These are phyloP conservation scores for Rhynchopsitta pachyrhyncha DNA, from an alignment of 2,113 vertebrate species.

Conservation along the genomic window DNA sequence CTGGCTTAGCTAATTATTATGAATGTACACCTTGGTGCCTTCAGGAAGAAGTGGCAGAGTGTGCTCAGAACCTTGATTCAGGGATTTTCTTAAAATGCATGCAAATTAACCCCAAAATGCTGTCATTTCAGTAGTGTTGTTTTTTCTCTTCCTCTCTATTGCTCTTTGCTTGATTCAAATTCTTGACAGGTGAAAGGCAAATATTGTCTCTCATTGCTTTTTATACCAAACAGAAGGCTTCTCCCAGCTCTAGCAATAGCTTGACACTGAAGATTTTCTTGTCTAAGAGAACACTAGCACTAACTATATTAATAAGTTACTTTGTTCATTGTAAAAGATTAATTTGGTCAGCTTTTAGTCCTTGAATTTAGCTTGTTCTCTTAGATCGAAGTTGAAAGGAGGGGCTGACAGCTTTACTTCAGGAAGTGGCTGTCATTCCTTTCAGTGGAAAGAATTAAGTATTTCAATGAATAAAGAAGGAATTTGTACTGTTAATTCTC, in stretches of 20 bases:
- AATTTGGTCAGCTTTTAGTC: not conserved
- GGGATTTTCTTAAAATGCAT: not conserved
- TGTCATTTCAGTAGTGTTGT: not conserved
- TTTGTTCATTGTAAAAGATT: not conserved
- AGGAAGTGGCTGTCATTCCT: not conserved
- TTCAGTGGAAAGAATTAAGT: not conserved
- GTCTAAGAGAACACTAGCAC: not conserved
- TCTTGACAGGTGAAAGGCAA: constrained; percentile 2
- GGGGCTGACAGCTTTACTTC: not conserved
- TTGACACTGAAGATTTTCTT: not conserved
- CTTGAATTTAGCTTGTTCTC: not conserved
- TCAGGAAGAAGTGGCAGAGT: not conserved
- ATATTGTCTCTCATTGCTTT: not conserved
- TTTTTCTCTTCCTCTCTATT: not conserved
- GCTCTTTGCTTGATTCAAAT: not conserved
- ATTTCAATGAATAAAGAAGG: not conserved
- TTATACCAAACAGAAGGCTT: not conserved
- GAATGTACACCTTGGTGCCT: not conserved
- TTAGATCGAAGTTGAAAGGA: not conserved
- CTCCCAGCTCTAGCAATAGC: not conserved
- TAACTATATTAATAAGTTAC: not conserved
- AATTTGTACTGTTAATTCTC: not conserved
- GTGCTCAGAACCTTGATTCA: not conserved
- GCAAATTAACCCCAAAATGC: not conserved
- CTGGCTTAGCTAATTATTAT: not conserved